Base-by-base conservation (phyloP, 2,797 vertebrate species). In the Hippoglossus hippoglossus region DNA sequence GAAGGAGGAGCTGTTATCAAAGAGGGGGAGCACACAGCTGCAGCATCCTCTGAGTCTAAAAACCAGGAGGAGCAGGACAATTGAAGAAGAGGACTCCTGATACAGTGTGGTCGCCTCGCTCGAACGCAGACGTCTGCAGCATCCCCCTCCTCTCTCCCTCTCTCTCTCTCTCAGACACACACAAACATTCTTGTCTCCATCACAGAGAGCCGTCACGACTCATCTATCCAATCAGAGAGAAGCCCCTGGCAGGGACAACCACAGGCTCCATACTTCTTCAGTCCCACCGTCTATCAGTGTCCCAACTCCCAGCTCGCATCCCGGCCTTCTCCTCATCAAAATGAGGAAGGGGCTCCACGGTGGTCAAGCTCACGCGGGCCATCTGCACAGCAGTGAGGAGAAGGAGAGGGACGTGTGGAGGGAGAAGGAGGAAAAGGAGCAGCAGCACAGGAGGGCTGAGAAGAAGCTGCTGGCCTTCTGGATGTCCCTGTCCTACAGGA, bases 381-480 rank as follows among this genome's bases (percentile, higher is more conserved):
- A 73, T 25, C 73, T 62, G 63, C n/a, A 53, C n/a, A n/a, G 53
- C 1, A 25, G 19, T 0, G 72, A 76, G 52, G 80, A 86, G 44
- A 75, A 49, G 2, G 79, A 89, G 28, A 51, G 9, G 63, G 70
- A 83, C 28, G 41, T 54, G 31, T 73, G 74, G 82, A 79, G 41
- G 63, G 78, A 89, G 67, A 59, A 21, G 50, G 83, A 84, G 73
- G 63, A 87, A 49, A 71, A 73, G 24, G 75, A 80, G 39, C 67
- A 59, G 52, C 84, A 81, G 81, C 80, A 77, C 79, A 67, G 75
- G 64, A 89, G 87, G 67, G 83, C 91, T n/a, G 92, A 93, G 78
- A 92, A 87, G 82, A 94, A 92, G 86, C 86, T 94, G 34, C 71
- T 92, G 65, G 87, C 91, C 62, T 94, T 94, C 77, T 94, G 92